Evolutionary conservation across 2,113 vertebrate genomes (phyloP).

Genomic region (Vanacampus margaritifer): DNA sequence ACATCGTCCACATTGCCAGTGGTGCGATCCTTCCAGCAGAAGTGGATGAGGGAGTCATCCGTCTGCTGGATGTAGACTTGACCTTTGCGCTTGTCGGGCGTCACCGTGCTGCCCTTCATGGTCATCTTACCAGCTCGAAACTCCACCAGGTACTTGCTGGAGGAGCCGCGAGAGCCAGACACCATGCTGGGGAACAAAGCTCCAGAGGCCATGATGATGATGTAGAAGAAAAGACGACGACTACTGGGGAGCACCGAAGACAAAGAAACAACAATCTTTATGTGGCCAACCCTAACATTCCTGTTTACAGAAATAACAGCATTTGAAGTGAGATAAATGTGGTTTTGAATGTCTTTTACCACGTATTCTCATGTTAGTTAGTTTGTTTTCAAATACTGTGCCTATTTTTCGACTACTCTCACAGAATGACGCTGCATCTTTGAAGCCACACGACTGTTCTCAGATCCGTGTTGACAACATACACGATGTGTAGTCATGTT

Average conservation of each 20-base stretch:
- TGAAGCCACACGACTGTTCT: background rate
- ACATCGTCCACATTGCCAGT: slow-evolving; percentile 88
- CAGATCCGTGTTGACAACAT: background rate
- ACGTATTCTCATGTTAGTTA: background rate
- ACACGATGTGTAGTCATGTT: background rate
- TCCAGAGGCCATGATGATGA: slow-evolving; percentile 83
- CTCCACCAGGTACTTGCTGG: slow-evolving; percentile 94
- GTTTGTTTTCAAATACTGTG: background rate
- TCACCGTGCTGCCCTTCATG: slow-evolving; percentile 89
- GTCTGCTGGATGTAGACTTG: slow-evolving; percentile 94
- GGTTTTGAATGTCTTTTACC: background rate
- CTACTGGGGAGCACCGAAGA: background rate
- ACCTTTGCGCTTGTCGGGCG: slow-evolving; percentile 94
- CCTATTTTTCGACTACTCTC: background rate
- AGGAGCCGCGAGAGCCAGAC: slow-evolving; percentile 87
- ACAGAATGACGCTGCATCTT: slow-evolving; percentile 6
- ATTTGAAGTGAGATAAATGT: background rate
- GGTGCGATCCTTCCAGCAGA: slow-evolving; percentile 97
- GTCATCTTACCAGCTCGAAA: slow-evolving; percentile 96
- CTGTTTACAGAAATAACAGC: background rate
- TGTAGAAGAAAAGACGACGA: background rate
- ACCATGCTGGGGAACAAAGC: slow-evolving; percentile 93
- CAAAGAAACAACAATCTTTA: background rate
- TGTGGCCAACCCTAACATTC: background rate
- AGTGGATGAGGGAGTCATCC: slow-evolving; percentile 94